Percentiles rank a stretch among this genome's conserved stretches.
phyloP scores from a whole-genome alignment of 2,113 vertebrate genomes.

The Furnarius figulus region DNA sequence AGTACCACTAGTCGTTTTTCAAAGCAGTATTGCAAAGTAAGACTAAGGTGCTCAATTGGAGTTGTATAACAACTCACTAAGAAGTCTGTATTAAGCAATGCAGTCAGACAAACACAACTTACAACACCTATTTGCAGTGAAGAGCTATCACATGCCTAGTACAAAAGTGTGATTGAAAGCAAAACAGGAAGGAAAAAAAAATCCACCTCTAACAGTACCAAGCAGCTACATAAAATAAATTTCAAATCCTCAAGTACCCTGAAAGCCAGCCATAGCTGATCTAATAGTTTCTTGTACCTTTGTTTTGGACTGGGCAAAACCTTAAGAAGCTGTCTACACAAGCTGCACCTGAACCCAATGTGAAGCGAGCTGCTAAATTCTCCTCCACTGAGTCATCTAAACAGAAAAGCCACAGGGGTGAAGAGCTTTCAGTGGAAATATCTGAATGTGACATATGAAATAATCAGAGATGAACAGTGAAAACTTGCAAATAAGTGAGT shows the following conservation, averaged over 20 bases:
- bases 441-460: neutral
- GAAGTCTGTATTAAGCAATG: neutral
- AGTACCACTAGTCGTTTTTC: neutral
- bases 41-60: neutral
- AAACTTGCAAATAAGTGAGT: neutral
- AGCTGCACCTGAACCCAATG: fast-evolving
- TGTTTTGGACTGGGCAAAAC: neutral
- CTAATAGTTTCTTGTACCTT: neutral
- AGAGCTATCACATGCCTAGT: neutral
- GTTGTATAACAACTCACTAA: neutral
- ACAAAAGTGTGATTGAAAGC: neutral
- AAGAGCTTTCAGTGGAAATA: neutral
- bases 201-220: neutral
- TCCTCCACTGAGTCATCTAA: neutral
- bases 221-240: neutral
- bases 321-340: fast-evolving
- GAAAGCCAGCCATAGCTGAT: neutral
- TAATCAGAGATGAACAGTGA: neutral
- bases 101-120: neutral
- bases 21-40: neutral
- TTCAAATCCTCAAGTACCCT: neutral
- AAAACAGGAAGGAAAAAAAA: neutral
- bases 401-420: neutral
- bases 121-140: neutral
- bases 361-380: neutral